Conservation (phyloP, 2,888 invertebrate species). For the Andrena praecox region DNA sequence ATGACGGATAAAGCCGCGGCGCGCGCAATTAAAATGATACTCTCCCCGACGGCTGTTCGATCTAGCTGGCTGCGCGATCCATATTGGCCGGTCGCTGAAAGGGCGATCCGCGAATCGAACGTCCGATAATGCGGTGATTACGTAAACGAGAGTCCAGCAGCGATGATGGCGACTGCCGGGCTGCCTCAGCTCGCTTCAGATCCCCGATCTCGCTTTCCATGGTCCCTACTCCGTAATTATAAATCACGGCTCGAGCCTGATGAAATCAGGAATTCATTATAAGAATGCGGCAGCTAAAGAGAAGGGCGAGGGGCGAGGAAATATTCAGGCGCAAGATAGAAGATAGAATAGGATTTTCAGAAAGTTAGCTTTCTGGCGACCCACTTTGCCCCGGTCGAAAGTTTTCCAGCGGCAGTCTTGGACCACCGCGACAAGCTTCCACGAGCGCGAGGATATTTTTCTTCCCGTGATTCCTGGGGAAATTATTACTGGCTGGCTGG, state of each 20-base stretch:
- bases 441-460: constrained; percentile 61
- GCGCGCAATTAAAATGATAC: constrained; percentile 26
- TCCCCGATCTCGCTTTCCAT: neutral
- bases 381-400: constrained; percentile 57
- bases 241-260: constrained; percentile 19
- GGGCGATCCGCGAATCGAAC: neutral
- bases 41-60: constrained; percentile 2
- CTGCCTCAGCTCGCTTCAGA: neutral
- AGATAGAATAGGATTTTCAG: constrained; percentile 60
- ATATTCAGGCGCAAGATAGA: constrained; percentile 43
- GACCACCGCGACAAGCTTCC: constrained; percentile 47
- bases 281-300: constrained; percentile 26
- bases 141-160: neutral
- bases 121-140: neutral
- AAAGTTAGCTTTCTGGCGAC: constrained; percentile 62
- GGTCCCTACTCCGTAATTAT: constrained; percentile 14
- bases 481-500: constrained; percentile 61
- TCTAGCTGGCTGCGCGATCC: neutral
- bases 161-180: neutral
- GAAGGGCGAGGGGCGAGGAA: neutral
- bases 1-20: constrained; percentile 18
- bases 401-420: constrained; percentile 43
- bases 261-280: constrained; percentile 33
- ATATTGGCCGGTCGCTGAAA: neutral
- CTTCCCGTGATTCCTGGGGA: constrained; percentile 47